Evolutionary conservation across 2,888 invertebrate genomes (phyloP), one percentile per base, ranked within the genome.

Genomic region (Mongoloraphidia duomilia): DNA sequence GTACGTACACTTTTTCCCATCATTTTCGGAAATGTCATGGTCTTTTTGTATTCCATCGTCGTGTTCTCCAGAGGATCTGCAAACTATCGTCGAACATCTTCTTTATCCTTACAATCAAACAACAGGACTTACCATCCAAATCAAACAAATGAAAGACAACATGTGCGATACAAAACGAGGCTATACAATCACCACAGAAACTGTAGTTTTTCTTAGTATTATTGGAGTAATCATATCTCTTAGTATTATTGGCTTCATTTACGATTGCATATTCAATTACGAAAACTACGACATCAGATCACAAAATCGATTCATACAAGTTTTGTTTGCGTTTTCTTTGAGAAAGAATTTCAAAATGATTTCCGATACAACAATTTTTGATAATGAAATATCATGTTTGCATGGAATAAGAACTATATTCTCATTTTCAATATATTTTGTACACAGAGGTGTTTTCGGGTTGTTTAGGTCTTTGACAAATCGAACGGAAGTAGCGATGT

Each of bases 31-130:
- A 47, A 57, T 76, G 0, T 72, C 74, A 47, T 78, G 78, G 74
- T 77, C 77, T 2, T 73, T 75, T 0, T 80, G 79, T 57, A 67
- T 78, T 10, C 79, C 79, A n/a, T 72, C 73, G 40, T 67, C 72
- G 0, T 79, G 79, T 56, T 65, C 67, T 33, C 66, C 72, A 2
- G 59, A 63, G 6, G 72, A 77, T 9, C 69, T 79, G n/a, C 66
- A 68, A 26, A 59, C 63, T 9, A 52, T 58, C 34, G 49, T 64
- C 17, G 50, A 57, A 33, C 47, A 55, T 33, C 51, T 59, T 17
- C 50, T 56, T 5, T n/a, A 50, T 42, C 44, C 47, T 13, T 46
- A 53, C 38, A 56, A 58, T 34, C 46, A 26, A 13, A 40, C 49
- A 11, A 46, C 45, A 40, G 51, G 49, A 3, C 39, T 51, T 12